These are phyloP conservation scores for Pomacea canaliculata DNA, from an alignment of 2,888 invertebrate species.

Conservation along the genomic window DNA sequence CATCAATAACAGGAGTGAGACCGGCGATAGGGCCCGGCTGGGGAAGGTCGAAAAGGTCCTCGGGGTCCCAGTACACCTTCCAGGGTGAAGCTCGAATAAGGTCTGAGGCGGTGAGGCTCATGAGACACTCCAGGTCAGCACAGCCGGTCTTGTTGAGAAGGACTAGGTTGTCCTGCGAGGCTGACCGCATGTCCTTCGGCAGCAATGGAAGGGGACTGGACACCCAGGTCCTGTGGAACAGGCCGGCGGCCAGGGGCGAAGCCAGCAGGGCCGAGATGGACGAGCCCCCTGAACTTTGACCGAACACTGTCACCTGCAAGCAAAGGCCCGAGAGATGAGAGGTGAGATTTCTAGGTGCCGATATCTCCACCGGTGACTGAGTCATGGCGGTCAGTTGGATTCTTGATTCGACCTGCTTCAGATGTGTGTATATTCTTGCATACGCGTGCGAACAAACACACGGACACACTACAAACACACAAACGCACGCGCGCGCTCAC, in stretches of 20 bases:
- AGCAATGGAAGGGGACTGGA: constrained; percentile 60
- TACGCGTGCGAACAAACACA: too few relatives aligned
- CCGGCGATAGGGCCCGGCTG: constrained; percentile 15
- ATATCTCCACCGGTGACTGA: too few relatives aligned
- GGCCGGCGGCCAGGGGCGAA: constrained; percentile 73
- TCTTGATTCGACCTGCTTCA: too few relatives aligned
- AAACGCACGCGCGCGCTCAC: too few relatives aligned
- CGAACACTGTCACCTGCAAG: constrained; percentile 83
- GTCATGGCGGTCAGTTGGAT: too few relatives aligned
- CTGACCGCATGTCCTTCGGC: constrained; percentile 48
- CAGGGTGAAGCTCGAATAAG: constrained; percentile 30
- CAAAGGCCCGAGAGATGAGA: too few relatives aligned
- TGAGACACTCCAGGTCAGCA: constrained; percentile 26
- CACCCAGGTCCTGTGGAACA: constrained; percentile 76
- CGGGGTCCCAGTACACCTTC: constrained; percentile 21
- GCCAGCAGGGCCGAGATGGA: constrained; percentile 82
- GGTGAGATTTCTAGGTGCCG: too few relatives aligned
- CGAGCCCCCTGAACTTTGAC: constrained; percentile 88
- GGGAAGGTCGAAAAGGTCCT: constrained; percentile 22
- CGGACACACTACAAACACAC: too few relatives aligned
- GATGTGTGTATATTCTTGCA: too few relatives aligned
- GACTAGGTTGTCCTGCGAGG: constrained; percentile 49
- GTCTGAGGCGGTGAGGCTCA: constrained; percentile 14
- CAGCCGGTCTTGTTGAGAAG: constrained; percentile 43
- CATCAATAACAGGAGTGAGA: constrained; percentile 31